Evolutionary conservation across 2,888 invertebrate species (phyloP).

Genomic region (Sussaba pulchella): DNA sequence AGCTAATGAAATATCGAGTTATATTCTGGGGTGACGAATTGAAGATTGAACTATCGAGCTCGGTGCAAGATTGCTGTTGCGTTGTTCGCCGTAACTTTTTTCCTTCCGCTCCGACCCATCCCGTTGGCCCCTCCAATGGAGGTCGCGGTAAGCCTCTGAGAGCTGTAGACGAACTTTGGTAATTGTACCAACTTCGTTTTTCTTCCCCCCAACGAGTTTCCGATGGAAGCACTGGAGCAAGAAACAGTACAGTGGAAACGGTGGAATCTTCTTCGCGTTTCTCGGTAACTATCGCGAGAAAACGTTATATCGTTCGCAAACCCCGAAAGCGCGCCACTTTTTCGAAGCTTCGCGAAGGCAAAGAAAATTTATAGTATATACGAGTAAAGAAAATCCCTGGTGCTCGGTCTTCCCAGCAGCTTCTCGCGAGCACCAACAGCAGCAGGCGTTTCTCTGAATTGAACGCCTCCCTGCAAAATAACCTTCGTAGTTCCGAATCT

Average conservation of each 20-base stretch:
- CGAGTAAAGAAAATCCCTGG: constrained; percentile 56
- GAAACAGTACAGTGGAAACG: constrained; percentile 54
- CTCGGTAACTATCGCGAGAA: constrained; percentile 35
- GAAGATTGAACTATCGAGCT: constrained; percentile 73
- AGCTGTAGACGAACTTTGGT: constrained; percentile 73
- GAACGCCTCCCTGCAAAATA: constrained; percentile 56
- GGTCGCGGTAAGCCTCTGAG: constrained; percentile 14
- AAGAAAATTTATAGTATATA: constrained; percentile 65
- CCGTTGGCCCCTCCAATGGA: not conserved
- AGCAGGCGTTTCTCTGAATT: constrained; percentile 60
- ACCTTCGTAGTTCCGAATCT: constrained; percentile 55
- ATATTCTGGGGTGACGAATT: not conserved
- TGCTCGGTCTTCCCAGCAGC: constrained; percentile 30
- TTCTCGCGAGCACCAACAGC: constrained; percentile 37
- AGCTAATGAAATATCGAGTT: not conserved
- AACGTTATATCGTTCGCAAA: constrained; percentile 53
- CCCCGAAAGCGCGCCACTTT: constrained; percentile 32
- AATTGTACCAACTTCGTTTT: constrained; percentile 75
- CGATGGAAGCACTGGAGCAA: constrained; percentile 39
- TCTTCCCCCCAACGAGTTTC: constrained; percentile 39
- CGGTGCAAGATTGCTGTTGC: constrained; percentile 68
- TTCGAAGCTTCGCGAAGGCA: constrained; percentile 24
- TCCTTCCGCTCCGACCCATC: not conserved
- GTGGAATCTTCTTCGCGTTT: constrained; percentile 50
- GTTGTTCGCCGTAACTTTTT: constrained; percentile 22